These are phyloP conservation scores for Nothoprocta pentlandii DNA, from an alignment of 2,113 vertebrate species.

Conservation along the genomic window DNA sequence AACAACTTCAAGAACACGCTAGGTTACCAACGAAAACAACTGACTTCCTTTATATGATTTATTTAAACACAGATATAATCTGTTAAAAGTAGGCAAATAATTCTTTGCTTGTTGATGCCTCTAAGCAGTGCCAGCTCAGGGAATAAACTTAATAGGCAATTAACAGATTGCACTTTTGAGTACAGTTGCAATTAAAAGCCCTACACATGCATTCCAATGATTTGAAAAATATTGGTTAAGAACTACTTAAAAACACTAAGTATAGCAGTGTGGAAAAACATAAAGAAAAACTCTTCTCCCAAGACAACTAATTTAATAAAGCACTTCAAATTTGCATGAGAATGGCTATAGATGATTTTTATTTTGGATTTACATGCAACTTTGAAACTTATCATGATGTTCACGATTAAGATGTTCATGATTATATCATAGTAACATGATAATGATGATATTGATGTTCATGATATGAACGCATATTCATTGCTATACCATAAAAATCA, in stretches of 20 bases:
- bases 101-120: constrained; percentile 24
- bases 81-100: constrained; percentile 43
- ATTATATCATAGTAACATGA: not conserved
- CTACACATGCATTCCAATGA: not conserved
- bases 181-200: constrained; percentile 40
- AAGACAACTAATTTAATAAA: not conserved
- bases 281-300: not conserved
- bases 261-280: not conserved
- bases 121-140: constrained; percentile 11
- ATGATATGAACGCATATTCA: not conserved
- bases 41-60: constrained; percentile 8
- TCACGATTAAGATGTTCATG: not conserved
- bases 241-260: not conserved
- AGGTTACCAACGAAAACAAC: not conserved
- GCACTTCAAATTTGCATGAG: not conserved
- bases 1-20: not conserved
- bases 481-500: not conserved
- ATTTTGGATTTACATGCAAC: not conserved
- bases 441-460: too few species aligned
- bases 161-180: constrained; percentile 29
- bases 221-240: not conserved
- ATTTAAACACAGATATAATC: constrained; percentile 53
- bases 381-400: not conserved
- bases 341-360: not conserved
- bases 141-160: constrained; percentile 9